A percentile compares a stretch with the other conserved stretches of the same genome.
Conservation (phyloP, 2,113 vertebrate genomes). For the Paratilapia polleni region DNA sequence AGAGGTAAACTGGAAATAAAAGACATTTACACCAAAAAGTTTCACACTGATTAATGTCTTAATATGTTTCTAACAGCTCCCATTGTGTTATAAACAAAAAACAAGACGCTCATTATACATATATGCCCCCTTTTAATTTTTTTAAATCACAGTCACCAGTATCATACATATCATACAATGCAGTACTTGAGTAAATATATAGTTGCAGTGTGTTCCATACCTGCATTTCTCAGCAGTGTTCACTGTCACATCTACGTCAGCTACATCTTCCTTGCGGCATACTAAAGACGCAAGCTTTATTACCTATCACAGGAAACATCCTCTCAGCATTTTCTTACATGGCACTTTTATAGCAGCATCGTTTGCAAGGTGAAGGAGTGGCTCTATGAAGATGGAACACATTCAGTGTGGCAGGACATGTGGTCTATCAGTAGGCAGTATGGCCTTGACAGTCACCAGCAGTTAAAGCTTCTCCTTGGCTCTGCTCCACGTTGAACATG, state of each 20-base stretch:
- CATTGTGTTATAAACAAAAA: background rate
- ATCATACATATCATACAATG: background rate
- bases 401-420: conserved; percentile 47
- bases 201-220: background rate
- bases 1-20: conserved; percentile 84
- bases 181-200: background rate
- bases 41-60: background rate
- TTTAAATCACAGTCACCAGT: background rate
- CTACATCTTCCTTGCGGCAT: background rate
- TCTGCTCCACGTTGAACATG: conserved; percentile 25
- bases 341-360: conserved; percentile 5
- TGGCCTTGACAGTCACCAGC: conserved; percentile 52
- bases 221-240: background rate
- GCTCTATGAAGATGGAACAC: conserved; percentile 41
- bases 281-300: conserved; percentile 37
- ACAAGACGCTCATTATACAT: background rate
- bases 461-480: conserved; percentile 42
- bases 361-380: conserved; percentile 39
- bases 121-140: background rate
- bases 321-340: conserved; percentile 34
- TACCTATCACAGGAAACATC: conserved; percentile 9
- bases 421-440: conserved; percentile 38
- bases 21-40: background rate
- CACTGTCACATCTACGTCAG: conserved; percentile 10
- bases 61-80: background rate